These are phyloP conservation scores for Ataeniobius toweri DNA, from an alignment of 2,797 vertebrate genomes.

Conservation along the genomic window DNA sequence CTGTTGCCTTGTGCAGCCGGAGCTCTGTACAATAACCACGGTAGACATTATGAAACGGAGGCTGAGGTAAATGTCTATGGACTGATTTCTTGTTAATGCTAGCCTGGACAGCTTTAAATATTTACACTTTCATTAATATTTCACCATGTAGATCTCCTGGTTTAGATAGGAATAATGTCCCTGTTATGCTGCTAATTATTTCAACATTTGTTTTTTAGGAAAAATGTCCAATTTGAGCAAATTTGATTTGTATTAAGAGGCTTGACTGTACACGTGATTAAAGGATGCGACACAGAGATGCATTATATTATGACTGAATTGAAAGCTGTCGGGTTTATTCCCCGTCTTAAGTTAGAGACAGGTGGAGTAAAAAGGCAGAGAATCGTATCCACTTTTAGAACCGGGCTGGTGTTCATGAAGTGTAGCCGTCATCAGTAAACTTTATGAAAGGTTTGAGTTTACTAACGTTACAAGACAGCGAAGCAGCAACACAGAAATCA, in stretches of 20 bases:
- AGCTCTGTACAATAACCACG: background rate
- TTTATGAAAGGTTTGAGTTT: conserved; percentile 65
- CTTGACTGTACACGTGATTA: background rate
- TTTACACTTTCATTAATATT: background rate
- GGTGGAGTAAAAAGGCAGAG: background rate
- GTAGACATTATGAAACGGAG: background rate
- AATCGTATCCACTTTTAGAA: background rate
- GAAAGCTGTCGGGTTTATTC: background rate
- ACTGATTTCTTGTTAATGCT: background rate
- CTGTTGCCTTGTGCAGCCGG: background rate
- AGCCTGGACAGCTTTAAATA: background rate
- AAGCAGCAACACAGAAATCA: conserved; percentile 65
- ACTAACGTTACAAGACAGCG: conserved; percentile 61
- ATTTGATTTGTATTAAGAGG: background rate
- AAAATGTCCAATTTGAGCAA: too few relatives aligned
- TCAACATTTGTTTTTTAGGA: background rate
- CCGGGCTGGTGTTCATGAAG: background rate
- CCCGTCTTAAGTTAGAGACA: background rate
- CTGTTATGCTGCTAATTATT: background rate
- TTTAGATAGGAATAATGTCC: background rate
- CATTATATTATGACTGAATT: too few relatives aligned
- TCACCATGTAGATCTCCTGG: background rate
- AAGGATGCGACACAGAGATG: background rate
- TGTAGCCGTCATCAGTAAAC: conserved; percentile 12
- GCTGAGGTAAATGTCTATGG: background rate